Conservation (phyloP, 2,113 vertebrate genomes). For the Carassius gibelio region DNA sequence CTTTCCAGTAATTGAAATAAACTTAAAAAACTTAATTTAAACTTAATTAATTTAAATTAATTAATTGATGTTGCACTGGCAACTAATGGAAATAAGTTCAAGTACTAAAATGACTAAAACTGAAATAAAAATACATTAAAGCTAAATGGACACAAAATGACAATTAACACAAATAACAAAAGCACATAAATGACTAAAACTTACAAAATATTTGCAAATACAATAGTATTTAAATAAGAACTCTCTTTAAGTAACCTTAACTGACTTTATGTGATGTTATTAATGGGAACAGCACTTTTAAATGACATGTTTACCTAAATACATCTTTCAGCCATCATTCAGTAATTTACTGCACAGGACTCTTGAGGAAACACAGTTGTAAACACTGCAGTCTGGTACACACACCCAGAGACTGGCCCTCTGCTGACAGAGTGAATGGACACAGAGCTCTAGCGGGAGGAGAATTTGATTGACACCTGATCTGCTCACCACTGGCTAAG, state of each 20-base stretch:
- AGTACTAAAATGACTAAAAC: neutral
- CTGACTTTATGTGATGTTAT: neutral
- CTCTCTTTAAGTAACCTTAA: neutral
- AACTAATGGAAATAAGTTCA: neutral
- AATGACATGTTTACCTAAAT: neutral
- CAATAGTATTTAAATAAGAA: neutral
- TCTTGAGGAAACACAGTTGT: neutral
- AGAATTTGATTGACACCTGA: slow-evolving; percentile 18
- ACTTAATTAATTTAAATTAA: too few relatives aligned
- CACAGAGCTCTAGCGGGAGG: neutral
- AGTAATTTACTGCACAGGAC: neutral
- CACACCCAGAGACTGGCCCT: neutral
- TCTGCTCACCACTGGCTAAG: neutral
- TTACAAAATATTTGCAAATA: neutral
- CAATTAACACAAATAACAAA: neutral
- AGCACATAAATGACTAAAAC: neutral
- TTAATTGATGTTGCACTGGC: too few relatives aligned
- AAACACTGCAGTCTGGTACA: slow-evolving; percentile 24
- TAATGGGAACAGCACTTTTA: neutral
- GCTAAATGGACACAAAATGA: neutral
- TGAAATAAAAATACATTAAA: neutral
- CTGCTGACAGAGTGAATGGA: slow-evolving; percentile 22
- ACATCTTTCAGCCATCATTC: neutral
- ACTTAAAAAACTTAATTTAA: neutral
- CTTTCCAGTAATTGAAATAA: neutral